Evolutionary conservation across 2,113 vertebrate species (phyloP), one percentile per base, ranked within the genome.

Genomic region (Dryoscopus gambensis): DNA sequence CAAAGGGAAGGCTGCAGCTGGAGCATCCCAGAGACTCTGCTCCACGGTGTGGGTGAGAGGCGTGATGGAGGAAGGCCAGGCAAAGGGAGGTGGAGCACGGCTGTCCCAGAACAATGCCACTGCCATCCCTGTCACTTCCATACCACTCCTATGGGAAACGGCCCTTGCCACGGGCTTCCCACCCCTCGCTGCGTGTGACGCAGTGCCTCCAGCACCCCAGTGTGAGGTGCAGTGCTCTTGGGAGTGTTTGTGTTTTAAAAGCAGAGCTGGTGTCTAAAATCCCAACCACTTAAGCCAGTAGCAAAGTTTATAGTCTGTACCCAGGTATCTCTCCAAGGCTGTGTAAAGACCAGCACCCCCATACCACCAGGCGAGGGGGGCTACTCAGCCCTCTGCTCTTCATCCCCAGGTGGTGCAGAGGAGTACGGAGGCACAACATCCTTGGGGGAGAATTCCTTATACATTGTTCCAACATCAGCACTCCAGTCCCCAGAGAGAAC

Each of bases 31-130:
- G 77, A 49, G 39, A 20, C 1, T 4, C 20, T 30, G 64, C 44
- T 53, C 30, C 5, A 2, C 1, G 3, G 15, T 0, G 17, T 0
- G 0, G 23, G 39, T 1, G 7, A 42, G 33, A 44, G n/a, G 8
- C 68, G 57, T 44, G 52, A 35, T 1, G 1, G 49, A 82, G 46
- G 30, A 56, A 37, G 33, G 3, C 14, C 1, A 5, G 31, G 37
- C 18, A 49, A 25, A 81, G 44, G 35, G 16, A 31, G 6, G 40
- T 13, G 40, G 60, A 56, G 8, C 10, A 9, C 11, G 15, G 17
- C 23, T 81, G 49, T 37, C 16, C 49, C 2, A 0, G 49, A 62
- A 40, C 0, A 0, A 24, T 0, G 2, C 33, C 0, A 0, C 63
- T 80, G 68, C 47, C 57, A 19, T 23, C 68, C 56, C 62, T 31